phyloP scores from a whole-genome alignment of 2,888 invertebrate species.

The Arge pagana region DNA sequence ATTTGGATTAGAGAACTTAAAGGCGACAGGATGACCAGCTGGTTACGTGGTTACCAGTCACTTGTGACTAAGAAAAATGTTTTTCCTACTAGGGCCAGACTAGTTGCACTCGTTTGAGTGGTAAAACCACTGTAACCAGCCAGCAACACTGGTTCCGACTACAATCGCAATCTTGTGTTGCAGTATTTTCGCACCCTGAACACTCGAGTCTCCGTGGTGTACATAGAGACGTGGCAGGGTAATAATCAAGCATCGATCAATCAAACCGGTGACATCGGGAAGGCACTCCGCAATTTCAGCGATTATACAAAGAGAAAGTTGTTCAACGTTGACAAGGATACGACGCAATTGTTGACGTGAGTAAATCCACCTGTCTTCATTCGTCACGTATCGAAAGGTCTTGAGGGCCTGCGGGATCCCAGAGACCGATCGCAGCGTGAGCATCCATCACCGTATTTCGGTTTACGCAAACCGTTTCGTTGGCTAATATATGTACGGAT shows the following conservation, averaged over 20 bases:
- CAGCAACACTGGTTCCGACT: too few species aligned
- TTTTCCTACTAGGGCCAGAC: too few species aligned
- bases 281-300: slow-evolving; percentile 88
- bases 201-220: slow-evolving; percentile 92
- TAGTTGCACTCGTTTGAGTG: too few species aligned
- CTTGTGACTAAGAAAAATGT: too few species aligned
- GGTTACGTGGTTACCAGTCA: too few species aligned
- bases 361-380: slow-evolving; percentile 52
- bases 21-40: too few species aligned
- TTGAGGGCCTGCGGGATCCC: slow-evolving; percentile 21
- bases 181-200: slow-evolving; percentile 94
- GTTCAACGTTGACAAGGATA: slow-evolving; percentile 86
- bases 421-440: too few species aligned
- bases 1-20: too few species aligned
- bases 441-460: too few species aligned
- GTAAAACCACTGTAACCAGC: too few species aligned
- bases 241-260: slow-evolving; percentile 84
- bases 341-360: slow-evolving; percentile 90
- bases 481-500: too few species aligned
- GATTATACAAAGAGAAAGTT: slow-evolving; percentile 87
- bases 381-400: neutral
- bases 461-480: too few species aligned
- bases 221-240: slow-evolving; percentile 96
- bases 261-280: slow-evolving; percentile 83
- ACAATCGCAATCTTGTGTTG: slow-evolving; percentile 45